Percentiles rank a stretch among this genome's conserved stretches.
Conservation (phyloP, 2,888 invertebrate species). For the Flexamia atlantica region DNA sequence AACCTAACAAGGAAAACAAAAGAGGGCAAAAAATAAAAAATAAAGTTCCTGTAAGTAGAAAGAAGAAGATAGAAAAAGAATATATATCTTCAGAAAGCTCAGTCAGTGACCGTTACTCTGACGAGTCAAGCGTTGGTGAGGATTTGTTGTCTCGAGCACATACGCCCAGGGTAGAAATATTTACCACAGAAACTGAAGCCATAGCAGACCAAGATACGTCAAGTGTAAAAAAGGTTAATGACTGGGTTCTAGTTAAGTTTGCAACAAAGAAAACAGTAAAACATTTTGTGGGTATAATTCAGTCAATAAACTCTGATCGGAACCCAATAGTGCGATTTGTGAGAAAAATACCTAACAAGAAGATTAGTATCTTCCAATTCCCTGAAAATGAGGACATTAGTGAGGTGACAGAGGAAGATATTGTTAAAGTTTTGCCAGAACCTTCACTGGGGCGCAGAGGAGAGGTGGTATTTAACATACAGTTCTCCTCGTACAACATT, state of each 20-base stretch:
- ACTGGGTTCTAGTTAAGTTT: conserved; percentile 39
- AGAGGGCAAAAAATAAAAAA: neutral
- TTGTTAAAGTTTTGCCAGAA: too few relatives aligned
- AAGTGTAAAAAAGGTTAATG: conserved; percentile 42
- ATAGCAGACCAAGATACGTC: conserved; percentile 7
- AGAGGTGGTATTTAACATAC: too few relatives aligned
- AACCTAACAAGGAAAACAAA: neutral
- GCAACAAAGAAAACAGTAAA: conserved; percentile 33
- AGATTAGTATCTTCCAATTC: conserved; percentile 34
- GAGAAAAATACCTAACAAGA: conserved; percentile 40
- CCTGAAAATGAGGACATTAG: conserved; percentile 49
- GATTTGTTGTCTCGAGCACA: conserved; percentile 8
- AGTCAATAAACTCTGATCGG: neutral
- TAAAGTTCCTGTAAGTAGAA: neutral
- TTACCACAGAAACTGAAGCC: conserved; percentile 23
- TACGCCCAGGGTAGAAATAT: conserved; percentile 39
- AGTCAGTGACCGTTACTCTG: conserved; percentile 19
- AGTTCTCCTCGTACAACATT: too few relatives aligned
- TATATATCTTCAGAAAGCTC: conserved; percentile 41
- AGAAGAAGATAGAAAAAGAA: conserved; percentile 12
- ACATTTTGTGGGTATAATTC: conserved; percentile 41
- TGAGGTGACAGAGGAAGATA: too few relatives aligned
- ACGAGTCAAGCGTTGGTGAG: conserved; percentile 33
- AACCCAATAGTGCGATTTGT: conserved; percentile 35
- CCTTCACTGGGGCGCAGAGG: too few relatives aligned